Conservation (phyloP, 1,140 invertebrate genomes). For the Brachionus asplanchnoidis region DNA sequence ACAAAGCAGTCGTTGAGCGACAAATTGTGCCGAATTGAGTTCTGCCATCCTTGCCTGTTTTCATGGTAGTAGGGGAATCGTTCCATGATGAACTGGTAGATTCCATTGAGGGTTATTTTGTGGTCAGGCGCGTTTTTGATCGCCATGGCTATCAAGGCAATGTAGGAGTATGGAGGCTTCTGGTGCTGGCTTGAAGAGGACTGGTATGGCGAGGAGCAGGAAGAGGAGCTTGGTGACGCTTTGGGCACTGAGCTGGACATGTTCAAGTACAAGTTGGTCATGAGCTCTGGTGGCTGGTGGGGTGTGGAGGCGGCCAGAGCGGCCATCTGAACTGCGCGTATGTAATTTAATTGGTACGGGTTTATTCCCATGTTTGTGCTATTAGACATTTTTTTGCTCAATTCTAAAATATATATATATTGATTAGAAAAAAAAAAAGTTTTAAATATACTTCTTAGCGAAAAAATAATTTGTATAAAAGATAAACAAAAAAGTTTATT, state of each 20-base stretch:
- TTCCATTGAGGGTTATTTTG: constrained; percentile 90
- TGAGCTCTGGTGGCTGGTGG: background rate
- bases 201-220: constrained; percentile 15
- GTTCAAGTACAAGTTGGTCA: background rate
- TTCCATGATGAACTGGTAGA: constrained; percentile 98
- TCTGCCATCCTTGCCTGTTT: constrained; percentile 85
- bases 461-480: background rate
- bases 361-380: background rate
- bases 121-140: constrained; percentile 88
- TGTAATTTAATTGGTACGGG: constrained; percentile 20
- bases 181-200: constrained; percentile 7
- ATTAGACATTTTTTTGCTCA: constrained; percentile 18
- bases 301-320: constrained; percentile 25
- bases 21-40: constrained; percentile 80
- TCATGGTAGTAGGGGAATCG: constrained; percentile 77
- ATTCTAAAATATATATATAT: constrained; percentile 1
- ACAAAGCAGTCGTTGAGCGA: constrained; percentile 81
- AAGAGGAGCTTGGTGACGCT: background rate
- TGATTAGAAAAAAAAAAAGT: background rate
- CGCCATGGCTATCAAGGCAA: constrained; percentile 99
- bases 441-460: background rate
- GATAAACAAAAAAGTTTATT: background rate
- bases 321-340: constrained; percentile 31
- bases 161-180: constrained; percentile 63
- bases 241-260: background rate